Conservation (phyloP, 2,113 vertebrate species). For the Pomatostomus ruficeps region DNA sequence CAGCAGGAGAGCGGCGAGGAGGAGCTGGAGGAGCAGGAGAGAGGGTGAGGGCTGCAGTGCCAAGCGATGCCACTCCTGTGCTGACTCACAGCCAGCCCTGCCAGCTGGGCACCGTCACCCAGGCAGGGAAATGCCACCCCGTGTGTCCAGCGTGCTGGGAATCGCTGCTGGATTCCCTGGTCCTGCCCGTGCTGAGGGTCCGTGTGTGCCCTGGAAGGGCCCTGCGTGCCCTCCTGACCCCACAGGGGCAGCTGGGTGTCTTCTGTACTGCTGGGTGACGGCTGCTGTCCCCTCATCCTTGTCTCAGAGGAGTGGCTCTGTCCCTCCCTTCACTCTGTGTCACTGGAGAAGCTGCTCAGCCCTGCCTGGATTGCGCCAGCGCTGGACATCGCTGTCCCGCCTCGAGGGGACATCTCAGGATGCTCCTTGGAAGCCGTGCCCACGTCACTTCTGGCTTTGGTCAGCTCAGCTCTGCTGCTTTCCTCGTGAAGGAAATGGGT, state of each 20-base stretch:
- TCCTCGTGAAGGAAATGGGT: background rate
- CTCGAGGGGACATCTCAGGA: background rate
- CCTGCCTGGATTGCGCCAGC: rapidly evolving
- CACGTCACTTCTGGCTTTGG: background rate
- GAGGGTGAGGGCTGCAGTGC: background rate
- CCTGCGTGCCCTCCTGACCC: background rate
- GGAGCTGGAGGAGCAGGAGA: background rate
- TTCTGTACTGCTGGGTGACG: background rate
- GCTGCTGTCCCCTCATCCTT: background rate
- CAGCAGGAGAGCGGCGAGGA: background rate
- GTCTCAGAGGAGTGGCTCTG: background rate
- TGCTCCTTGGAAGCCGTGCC: background rate
- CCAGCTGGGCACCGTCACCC: background rate
- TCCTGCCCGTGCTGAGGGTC: background rate
- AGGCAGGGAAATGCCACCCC: background rate
- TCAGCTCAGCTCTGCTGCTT: background rate
- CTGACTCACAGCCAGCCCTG: background rate
- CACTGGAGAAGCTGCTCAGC: background rate
- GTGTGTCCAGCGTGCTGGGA: background rate
- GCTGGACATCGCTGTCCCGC: background rate
- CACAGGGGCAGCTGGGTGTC: background rate
- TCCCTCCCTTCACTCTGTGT: background rate
- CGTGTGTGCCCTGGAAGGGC: rapidly evolving
- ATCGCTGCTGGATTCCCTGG: rapidly evolving
- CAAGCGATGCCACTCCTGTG: background rate